phyloP scores from a whole-genome alignment of 2,797 vertebrate species.

The Corythornis leucogaster region DNA sequence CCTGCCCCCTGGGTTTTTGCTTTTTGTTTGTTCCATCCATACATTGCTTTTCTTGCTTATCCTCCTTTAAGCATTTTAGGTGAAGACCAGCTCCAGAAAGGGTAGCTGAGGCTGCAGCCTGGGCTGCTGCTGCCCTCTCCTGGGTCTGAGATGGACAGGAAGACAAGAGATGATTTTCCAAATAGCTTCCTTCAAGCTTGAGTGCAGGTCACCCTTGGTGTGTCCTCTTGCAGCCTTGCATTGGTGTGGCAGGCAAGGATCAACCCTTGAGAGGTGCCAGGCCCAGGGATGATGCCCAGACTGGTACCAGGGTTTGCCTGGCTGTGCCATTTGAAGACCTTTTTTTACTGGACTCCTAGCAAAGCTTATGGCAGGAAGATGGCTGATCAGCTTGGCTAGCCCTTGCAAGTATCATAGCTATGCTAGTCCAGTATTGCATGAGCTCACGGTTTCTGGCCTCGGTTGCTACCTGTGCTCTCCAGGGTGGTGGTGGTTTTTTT shows the following conservation, averaged over 20 bases:
- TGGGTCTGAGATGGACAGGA: conserved; percentile 24
- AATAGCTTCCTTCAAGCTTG: not conserved
- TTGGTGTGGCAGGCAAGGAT: rapidly evolving
- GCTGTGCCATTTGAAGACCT: not conserved
- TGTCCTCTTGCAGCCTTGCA: not conserved
- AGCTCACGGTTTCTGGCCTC: not conserved
- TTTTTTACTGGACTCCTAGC: not conserved
- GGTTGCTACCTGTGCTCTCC: not conserved
- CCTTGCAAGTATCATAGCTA: not conserved
- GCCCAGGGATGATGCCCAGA: not conserved
- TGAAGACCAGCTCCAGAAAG: not conserved
- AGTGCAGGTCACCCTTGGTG: rapidly evolving
- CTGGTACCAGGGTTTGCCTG: not conserved
- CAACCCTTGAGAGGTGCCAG: rapidly evolving
- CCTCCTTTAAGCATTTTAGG: not conserved
- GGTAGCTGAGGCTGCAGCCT: conserved; percentile 2
- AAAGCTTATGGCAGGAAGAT: not conserved
- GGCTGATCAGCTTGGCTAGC: not conserved
- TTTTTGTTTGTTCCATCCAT: not conserved
- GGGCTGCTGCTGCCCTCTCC: conserved; percentile 69
- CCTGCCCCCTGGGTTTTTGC: not conserved
- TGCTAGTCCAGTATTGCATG: not conserved
- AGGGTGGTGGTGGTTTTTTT: not conserved
- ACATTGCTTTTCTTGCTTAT: not conserved
- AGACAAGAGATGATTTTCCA: not conserved